Base-by-base conservation (phyloP, 2,888 invertebrate genomes). In the Lydus trimaculatus region DNA sequence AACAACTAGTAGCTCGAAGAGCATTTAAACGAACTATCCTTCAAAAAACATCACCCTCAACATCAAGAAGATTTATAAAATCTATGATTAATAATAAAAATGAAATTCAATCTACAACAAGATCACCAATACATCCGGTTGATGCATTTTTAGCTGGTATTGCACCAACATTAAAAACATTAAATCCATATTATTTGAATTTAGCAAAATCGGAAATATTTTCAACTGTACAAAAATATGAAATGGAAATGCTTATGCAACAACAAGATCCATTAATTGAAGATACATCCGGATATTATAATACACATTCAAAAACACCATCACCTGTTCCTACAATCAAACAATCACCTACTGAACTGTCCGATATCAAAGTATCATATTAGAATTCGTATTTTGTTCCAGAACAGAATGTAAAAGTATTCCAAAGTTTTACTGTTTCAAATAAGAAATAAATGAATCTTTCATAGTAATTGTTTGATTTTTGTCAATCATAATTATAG, bases 121-220 rank as follows among this genome's bases (percentile, higher is more conserved):
- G n/a, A n/a, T n/a, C 31, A 15, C 8, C 28, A 15, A 31, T 2
- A 5, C 43, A 43, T 43, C 43, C 43, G 5, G 17, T 43, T 43
- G 43, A 43, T 43, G 43, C 43, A 43, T 43, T 43, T 0, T 43
- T 43, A 43, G 63, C 66, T 39, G 72, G 73, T 36, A 43, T 74
- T 59, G 72, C 70, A 43, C 67, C 72, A 39, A 72, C 72, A 31
- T 64, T 72, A 56, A 73, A 73, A 56, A 58, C 61, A 28, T 66
- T 72, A 8, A 62, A 31, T 31, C 70, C 72, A 0, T 70, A 69
- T 65, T 65, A 74, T 63, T 72, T 70, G 58, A 63, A 74, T 67
- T 59, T 73, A 43, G 74, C 72, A 11, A 74, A 74, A 72, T 68
- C 73, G 8, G 70, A 74, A 63, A 74, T 73, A 66, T 73, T 74